Percentiles rank a stretch among this genome's conserved stretches.
Conservation (phyloP, 2,797 vertebrate genomes). For the Gallinago solitaria region DNA sequence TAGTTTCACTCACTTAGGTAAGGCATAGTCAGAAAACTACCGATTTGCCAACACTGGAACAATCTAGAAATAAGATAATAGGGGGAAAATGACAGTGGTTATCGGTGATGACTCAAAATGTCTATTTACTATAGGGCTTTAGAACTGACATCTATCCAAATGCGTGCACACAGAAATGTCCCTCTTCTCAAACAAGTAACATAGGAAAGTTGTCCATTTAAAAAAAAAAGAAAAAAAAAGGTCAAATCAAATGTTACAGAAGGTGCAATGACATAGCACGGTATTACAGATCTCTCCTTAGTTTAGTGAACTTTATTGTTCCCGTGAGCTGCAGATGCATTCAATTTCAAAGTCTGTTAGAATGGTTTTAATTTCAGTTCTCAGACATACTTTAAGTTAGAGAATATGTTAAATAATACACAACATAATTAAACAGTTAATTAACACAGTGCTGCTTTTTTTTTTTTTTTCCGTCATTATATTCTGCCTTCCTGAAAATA, state of each 20-base stretch:
- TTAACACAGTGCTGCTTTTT: not conserved
- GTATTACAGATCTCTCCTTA: not conserved
- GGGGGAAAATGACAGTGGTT: not conserved
- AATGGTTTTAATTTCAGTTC: not conserved
- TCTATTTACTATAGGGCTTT: not conserved
- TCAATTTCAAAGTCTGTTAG: not conserved
- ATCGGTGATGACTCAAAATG: not conserved
- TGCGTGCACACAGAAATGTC: not conserved
- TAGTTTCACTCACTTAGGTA: not conserved
- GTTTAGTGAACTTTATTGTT: not conserved
- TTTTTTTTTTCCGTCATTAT: not conserved
- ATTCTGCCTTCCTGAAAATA: conserved; percentile 5
- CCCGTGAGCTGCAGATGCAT: not conserved
- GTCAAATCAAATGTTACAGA: not conserved
- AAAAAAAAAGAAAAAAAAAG: not conserved
- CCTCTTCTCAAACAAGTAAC: not conserved
- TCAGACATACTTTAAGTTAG: not conserved
- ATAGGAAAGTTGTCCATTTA: not conserved
- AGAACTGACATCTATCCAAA: not conserved
- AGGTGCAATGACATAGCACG: not conserved
- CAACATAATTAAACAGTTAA: not conserved
- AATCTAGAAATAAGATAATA: not conserved
- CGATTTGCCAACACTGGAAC: not conserved
- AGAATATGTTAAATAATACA: not conserved
- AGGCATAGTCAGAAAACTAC: not conserved